Percentiles rank a stretch among this genome's conserved stretches.
These are phyloP conservation scores for Marmota flaviventris DNA, from an alignment of 2,113 vertebrate genomes.

Conservation along the genomic window DNA sequence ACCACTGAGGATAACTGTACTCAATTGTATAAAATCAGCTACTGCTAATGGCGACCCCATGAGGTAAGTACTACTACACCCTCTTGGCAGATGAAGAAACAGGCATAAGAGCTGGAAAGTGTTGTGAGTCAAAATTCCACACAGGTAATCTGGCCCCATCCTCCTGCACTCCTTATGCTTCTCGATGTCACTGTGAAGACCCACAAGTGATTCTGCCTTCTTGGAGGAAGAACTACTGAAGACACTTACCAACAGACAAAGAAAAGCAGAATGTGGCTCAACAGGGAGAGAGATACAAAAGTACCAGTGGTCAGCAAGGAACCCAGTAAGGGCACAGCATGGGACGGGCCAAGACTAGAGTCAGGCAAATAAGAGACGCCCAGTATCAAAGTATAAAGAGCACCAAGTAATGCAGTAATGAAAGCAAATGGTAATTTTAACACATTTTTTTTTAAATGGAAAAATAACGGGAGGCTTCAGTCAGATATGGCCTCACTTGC, in stretches of 20 bases:
- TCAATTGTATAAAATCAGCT: neutral
- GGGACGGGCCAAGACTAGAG: neutral
- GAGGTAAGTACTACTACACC: no score
- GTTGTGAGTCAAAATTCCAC: neutral
- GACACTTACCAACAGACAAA: neutral
- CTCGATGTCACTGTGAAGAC: no score
- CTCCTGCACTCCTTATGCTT: no score
- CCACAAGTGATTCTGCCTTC: no score
- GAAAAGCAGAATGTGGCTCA: neutral
- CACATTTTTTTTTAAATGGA: no score
- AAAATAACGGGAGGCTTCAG: no score
- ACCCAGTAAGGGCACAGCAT: neutral
- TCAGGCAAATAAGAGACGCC: neutral
- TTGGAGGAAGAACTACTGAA: no score
- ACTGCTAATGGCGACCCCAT: fast-evolving
- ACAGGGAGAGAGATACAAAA: neutral
- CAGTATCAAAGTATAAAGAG: neutral
- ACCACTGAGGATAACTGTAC: neutral
- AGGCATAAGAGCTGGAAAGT: neutral
- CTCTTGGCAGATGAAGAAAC: no score
- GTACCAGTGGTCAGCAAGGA: no score
- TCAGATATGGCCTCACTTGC: neutral
- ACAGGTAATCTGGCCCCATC: no score
- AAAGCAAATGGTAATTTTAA: neutral
- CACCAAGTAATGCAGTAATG: neutral